A percentile compares a stretch with the other conserved stretches of the same genome.
These are phyloP conservation scores for Scomber scombrus DNA, from an alignment of 2,113 vertebrate species.

Conservation along the genomic window DNA sequence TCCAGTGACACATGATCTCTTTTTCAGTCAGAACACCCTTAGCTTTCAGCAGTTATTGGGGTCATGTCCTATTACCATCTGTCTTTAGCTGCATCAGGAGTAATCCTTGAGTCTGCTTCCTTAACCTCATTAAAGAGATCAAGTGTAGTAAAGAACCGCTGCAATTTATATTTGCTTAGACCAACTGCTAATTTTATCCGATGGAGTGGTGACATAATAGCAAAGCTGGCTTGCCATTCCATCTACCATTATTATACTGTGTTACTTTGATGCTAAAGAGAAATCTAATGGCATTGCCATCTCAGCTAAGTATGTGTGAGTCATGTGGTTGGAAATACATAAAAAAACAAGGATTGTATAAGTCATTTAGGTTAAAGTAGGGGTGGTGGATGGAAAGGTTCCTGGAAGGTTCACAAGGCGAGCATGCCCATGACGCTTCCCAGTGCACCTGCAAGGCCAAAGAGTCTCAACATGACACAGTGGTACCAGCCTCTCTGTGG, in stretches of 20 bases:
- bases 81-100: slow-evolving; percentile 69
- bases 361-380: slow-evolving; percentile 9
- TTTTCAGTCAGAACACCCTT: slow-evolving; percentile 60
- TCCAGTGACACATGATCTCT: slow-evolving; percentile 51
- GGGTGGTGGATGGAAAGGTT: not conserved
- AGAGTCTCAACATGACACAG: slow-evolving; percentile 8
- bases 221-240: not conserved
- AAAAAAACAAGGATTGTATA: not conserved
- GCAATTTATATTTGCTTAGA: slow-evolving; percentile 47
- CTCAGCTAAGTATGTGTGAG: not conserved
- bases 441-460: not conserved
- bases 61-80: slow-evolving; percentile 79
- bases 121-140: slow-evolving; percentile 73
- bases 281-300: not conserved
- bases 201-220: not conserved
- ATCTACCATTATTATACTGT: not conserved
- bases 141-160: slow-evolving; percentile 47
- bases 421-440: not conserved
- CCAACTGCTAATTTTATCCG: slow-evolving; percentile 38
- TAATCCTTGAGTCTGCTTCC: slow-evolving; percentile 57
- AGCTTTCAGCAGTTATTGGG: slow-evolving; percentile 65
- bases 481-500: not conserved
- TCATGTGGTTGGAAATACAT: not conserved
- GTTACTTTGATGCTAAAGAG: not conserved
- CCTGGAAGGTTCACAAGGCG: not conserved